These are phyloP conservation scores for Myotis vivesi DNA, from an alignment of 2,797 vertebrate species.

Conservation along the genomic window DNA sequence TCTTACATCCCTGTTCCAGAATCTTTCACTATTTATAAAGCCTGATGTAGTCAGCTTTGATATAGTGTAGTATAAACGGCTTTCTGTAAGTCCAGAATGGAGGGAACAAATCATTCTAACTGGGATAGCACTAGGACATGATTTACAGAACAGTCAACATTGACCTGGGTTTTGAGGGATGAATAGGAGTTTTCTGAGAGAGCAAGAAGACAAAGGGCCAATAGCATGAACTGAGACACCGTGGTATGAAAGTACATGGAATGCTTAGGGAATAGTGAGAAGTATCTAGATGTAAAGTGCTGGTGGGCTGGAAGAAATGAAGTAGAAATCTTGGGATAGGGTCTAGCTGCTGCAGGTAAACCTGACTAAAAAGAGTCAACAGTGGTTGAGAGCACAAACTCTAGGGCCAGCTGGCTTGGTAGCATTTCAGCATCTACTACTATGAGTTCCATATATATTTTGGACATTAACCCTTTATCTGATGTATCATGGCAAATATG, in stretches of 20 bases:
- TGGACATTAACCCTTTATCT: background rate
- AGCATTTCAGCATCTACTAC: background rate
- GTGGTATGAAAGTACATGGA: rapidly evolving
- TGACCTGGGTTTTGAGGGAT: slow-evolving; percentile 15
- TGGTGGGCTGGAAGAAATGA: background rate
- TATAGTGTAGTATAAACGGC: background rate
- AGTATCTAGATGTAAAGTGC: background rate
- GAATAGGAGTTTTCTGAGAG: slow-evolving; percentile 32
- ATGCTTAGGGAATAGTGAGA: background rate
- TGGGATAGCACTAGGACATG: background rate
- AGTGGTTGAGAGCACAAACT: background rate
- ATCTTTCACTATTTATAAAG: background rate
- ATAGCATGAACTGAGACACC: background rate
- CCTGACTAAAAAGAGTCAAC: background rate
- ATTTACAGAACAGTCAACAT: background rate
- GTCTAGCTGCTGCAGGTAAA: background rate
- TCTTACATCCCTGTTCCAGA: background rate
- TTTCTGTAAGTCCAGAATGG: background rate
- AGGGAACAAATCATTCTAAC: background rate
- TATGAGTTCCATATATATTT: background rate
- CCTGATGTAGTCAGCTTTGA: background rate
- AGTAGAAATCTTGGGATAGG: background rate
- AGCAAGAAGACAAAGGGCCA: background rate
- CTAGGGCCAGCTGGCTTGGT: background rate
- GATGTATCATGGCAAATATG: too few species aligned